Evolutionary conservation across 2,888 invertebrate species (phyloP).

Genomic region (Philaethria dido): DNA sequence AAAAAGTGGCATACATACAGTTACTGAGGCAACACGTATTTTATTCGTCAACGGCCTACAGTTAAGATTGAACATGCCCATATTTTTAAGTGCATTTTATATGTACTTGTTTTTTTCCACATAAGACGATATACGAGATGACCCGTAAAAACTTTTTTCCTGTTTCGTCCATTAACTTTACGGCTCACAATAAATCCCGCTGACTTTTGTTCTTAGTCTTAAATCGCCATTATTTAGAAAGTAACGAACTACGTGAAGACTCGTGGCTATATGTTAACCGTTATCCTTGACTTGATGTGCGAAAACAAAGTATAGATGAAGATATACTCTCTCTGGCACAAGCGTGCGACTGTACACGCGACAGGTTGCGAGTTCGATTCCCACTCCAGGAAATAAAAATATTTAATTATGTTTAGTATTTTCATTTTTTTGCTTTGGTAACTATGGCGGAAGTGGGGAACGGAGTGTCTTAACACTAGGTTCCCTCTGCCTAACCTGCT

Average conservation of each 20-base stretch:
- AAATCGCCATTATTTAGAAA: slow-evolving; percentile 44
- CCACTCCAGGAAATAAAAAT: too few species aligned
- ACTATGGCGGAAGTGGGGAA: too few species aligned
- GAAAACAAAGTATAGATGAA: neutral
- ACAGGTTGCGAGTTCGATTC: too few species aligned
- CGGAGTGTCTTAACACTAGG: too few species aligned
- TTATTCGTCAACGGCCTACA: too few species aligned
- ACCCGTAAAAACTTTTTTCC: slow-evolving; percentile 69
- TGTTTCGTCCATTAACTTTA: slow-evolving; percentile 74
- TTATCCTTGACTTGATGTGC: neutral
- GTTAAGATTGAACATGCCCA: neutral
- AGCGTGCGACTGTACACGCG: too few species aligned
- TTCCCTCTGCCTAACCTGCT: too few species aligned
- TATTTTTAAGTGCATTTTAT: neutral
- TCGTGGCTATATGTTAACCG: neutral
- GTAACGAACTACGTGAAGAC: slow-evolving; percentile 34
- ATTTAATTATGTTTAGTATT: too few species aligned
- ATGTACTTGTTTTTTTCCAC: slow-evolving; percentile 20
- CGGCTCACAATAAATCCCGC: slow-evolving; percentile 68
- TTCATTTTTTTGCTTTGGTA: too few species aligned
- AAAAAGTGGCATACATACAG: too few species aligned
- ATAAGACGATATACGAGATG: slow-evolving; percentile 37
- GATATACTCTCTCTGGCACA: too few species aligned
- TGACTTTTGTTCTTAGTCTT: slow-evolving; percentile 56
- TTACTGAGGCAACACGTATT: too few species aligned